Base-by-base conservation (phyloP, 2,113 vertebrate species). In the Corythaeola cristata region DNA sequence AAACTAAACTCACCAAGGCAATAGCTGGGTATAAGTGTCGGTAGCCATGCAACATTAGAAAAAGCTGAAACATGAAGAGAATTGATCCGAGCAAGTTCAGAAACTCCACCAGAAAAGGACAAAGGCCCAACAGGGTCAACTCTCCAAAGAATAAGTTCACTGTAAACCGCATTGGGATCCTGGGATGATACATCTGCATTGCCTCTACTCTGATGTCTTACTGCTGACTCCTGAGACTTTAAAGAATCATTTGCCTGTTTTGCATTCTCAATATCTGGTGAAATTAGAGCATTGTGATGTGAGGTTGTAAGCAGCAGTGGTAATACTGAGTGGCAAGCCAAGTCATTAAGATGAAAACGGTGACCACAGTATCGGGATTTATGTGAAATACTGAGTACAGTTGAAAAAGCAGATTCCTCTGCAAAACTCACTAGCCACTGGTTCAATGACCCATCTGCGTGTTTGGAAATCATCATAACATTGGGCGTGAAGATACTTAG, bases 381-480 rank as follows among this genome's bases (percentile, higher is more conserved):
- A 95, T 99, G 99, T 32, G 99, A 99, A 95, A 99, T 99, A 90
- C 99, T 99, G 77, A 99, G 98, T 86, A 99, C 99, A 72, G 99
- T 99, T 74, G 99, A 99, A 98, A 99, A 99, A 88, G 99, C 99
- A 58, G 99, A 99, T 96, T 99, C 99, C 89, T 99, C 99, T 2
- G 99, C 99, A 96, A 99, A 99, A 98, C 99, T 99, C 95, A 99
- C 99, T 28, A 99, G 98, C 99, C 99, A 99, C 84, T 99, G 99
- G 97, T 99, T 99, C 56, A 99, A 93, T 59, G 99, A 99, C 39
- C 99, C 99, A 90, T 99, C 99, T 11, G 99, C 98, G 59, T 99
- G 99, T 97, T 99, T 99, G 90, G 99, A 99, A 96, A 99, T 99
- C 99, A 99, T 99, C 92, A 99, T 99, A 92, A 99, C 99, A 67